These are phyloP conservation scores for Pterocles burchelli DNA, from an alignment of 2,113 vertebrate species.

Conservation along the genomic window DNA sequence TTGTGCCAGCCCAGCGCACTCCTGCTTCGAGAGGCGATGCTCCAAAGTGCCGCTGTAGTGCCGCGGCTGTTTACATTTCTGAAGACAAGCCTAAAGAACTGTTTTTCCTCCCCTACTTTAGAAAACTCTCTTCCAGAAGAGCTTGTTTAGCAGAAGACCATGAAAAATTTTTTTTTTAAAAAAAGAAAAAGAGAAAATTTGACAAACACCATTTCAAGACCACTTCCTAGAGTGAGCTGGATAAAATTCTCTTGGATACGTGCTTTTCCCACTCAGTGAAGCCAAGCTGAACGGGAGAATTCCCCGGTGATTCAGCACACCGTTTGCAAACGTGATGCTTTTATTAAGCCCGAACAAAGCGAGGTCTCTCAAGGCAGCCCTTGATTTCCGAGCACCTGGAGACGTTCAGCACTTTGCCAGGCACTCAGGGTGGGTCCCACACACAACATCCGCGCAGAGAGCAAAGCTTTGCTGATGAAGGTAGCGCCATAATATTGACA, in stretches of 20 bases:
- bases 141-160: neutral
- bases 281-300: neutral
- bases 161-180: neutral
- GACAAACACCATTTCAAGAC: neutral
- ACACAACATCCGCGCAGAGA: accelerated
- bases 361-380: neutral
- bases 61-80: neutral
- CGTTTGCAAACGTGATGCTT: neutral
- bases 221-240: neutral
- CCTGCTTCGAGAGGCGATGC: neutral
- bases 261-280: neutral
- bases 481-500: neutral
- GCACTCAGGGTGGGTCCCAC: neutral
- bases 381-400: neutral
- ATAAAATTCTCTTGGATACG: neutral
- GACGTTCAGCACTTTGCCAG: neutral
- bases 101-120: neutral
- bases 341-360: neutral
- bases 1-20: neutral
- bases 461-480: neutral
- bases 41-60: no score
- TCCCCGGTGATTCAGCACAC: neutral
- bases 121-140: neutral
- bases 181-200: neutral
- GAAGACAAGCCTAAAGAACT: neutral